phyloP scores from a whole-genome alignment of 2,797 vertebrate species.

The Luscinia luscinia region DNA sequence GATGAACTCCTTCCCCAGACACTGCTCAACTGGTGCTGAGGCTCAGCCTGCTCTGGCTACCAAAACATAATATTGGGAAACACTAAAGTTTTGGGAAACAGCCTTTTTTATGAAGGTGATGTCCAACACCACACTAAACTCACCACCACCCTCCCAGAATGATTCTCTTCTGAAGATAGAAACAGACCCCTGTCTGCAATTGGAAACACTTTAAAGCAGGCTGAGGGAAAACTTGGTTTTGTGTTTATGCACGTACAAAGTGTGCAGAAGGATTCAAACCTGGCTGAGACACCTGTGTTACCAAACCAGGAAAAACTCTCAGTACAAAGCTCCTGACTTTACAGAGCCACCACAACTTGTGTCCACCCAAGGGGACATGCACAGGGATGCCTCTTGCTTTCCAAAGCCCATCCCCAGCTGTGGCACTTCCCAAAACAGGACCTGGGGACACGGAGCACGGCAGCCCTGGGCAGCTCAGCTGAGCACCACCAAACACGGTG shows the following conservation, averaged over 20 bases:
- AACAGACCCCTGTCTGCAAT: slow-evolving; percentile 2
- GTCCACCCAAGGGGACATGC: background rate
- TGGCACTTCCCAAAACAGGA: background rate
- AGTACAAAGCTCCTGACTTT: background rate
- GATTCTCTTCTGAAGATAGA: slow-evolving; percentile 11
- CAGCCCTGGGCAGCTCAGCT: background rate
- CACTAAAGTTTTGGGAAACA: background rate
- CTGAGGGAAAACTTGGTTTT: background rate
- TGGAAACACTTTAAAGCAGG: slow-evolving; percentile 9
- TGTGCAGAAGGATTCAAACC: background rate
- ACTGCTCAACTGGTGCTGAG: background rate
- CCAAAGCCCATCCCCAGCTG: background rate
- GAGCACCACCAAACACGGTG: background rate
- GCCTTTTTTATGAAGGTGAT: background rate
- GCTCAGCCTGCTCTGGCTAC: background rate
- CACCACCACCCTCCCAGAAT: background rate
- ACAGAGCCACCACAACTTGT: background rate
- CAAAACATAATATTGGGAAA: background rate
- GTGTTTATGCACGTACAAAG: background rate
- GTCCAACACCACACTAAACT: rapidly evolving
- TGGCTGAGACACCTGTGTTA: background rate
- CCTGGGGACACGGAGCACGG: rapidly evolving
- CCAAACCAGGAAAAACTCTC: background rate
- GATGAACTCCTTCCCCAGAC: background rate
- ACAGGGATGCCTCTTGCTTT: background rate